A percentile compares a stretch with the other conserved stretches of the same genome.
Conservation (phyloP, 1,140 invertebrate species). For the Drosophila littoralis region DNA sequence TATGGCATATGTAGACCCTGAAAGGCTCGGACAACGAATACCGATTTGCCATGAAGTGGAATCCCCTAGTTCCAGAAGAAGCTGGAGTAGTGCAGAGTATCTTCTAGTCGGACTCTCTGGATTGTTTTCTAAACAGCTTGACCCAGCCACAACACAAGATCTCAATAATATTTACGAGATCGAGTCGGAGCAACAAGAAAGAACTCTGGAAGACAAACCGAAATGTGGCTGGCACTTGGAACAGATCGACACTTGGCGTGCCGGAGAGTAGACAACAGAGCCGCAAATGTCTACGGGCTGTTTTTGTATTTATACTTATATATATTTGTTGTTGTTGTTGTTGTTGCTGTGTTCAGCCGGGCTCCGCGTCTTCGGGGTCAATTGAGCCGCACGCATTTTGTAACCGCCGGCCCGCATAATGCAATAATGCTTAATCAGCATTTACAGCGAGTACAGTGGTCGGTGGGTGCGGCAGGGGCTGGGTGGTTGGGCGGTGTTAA, state of each 20-base stretch:
- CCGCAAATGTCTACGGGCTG: not conserved
- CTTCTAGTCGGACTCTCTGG: too few species aligned
- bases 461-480: not conserved
- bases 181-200: too few species aligned
- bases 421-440: conserved; percentile 76
- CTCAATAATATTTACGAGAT: conserved; percentile 18
- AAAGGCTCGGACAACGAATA: too few species aligned
- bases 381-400: conserved; percentile 74
- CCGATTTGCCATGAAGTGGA: too few species aligned
- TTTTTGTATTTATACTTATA: not conserved
- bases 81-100: too few species aligned
- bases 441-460: conserved; percentile 44
- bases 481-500: conserved; percentile 39
- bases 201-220: conserved; percentile 1
- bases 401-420: conserved; percentile 71
- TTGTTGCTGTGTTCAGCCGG: not conserved
- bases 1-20: too few species aligned
- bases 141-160: not conserved
- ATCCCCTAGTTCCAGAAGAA: too few species aligned
- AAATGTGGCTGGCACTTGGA: conserved; percentile 22
- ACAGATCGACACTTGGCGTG: conserved; percentile 22
- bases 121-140: too few species aligned
- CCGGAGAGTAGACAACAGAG: conserved; percentile 5
- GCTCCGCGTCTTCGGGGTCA: conserved; percentile 53
- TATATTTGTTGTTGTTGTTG: not conserved